Conservation (phyloP, 2,113 vertebrate species). For the Xenopus laevis region DNA sequence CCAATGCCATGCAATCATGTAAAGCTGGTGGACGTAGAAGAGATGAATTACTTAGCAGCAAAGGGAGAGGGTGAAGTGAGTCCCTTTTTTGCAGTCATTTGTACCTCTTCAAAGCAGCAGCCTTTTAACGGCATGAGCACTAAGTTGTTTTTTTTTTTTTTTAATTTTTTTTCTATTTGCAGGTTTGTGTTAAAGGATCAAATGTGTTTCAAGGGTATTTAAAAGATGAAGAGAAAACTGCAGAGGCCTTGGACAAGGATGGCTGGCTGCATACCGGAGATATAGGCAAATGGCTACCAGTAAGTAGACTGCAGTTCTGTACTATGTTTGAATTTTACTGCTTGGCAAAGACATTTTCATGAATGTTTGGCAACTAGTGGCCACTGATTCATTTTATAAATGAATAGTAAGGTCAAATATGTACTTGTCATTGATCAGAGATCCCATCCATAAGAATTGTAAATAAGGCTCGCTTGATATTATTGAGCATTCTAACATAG, state of each 20-base stretch:
- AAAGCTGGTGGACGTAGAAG: slow-evolving; percentile 88
- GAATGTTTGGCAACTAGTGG: too few species aligned
- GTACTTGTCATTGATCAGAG: too few species aligned
- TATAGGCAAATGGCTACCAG: slow-evolving; percentile 92
- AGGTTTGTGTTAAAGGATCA: slow-evolving; percentile 92
- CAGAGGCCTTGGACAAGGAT: slow-evolving; percentile 81
- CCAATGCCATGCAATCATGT: slow-evolving; percentile 85
- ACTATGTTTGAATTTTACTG: too few species aligned
- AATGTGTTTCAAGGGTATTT: slow-evolving; percentile 91
- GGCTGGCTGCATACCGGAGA: slow-evolving; percentile 97
- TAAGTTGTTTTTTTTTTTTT: background rate
- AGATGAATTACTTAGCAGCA: slow-evolving; percentile 90
- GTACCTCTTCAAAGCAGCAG: background rate
- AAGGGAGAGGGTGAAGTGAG: slow-evolving; percentile 93
- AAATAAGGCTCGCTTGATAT: too few species aligned
- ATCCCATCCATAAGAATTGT: too few species aligned
- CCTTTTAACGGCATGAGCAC: background rate
- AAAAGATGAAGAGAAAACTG: slow-evolving; percentile 84
- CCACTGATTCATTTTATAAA: too few species aligned
- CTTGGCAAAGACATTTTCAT: too few species aligned
- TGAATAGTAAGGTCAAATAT: too few species aligned
- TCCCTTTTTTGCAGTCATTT: background rate
- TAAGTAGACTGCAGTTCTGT: slow-evolving; percentile 58
- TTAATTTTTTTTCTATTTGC: slow-evolving; percentile 21
- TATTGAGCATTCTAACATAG: too few species aligned